Percentiles rank a stretch among this genome's conserved stretches.
Conservation (phyloP, 2,888 invertebrate genomes). For the Gastrophysa polygoni region DNA sequence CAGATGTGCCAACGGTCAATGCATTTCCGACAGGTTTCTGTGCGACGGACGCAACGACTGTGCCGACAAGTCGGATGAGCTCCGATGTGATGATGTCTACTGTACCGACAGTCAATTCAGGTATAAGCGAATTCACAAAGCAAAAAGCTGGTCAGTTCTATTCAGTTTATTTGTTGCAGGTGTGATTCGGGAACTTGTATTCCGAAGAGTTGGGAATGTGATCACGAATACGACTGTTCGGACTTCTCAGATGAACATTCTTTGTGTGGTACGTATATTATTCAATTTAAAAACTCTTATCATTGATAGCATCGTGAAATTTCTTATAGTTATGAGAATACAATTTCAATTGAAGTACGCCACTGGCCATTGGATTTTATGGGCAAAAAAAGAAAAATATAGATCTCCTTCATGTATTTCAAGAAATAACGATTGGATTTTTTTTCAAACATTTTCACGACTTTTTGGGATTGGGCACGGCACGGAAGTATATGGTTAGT, state of each 20-base stretch:
- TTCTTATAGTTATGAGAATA: too few species aligned
- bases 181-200: slow-evolving; percentile 76
- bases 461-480: too few species aligned
- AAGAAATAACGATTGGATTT: too few species aligned
- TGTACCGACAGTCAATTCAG: slow-evolving; percentile 52
- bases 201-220: slow-evolving; percentile 70
- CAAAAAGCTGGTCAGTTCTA: too few species aligned
- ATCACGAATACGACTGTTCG: slow-evolving; percentile 74
- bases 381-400: too few species aligned
- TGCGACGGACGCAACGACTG: slow-evolving; percentile 64
- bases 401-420: too few species aligned
- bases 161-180: slow-evolving; percentile 61
- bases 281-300: background rate
- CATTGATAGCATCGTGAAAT: too few species aligned
- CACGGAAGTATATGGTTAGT: too few species aligned
- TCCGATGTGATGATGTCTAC: slow-evolving; percentile 49
- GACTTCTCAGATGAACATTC: slow-evolving; percentile 78
- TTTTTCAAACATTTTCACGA: too few species aligned
- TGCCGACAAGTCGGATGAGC: slow-evolving; percentile 60
- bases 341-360: too few species aligned
- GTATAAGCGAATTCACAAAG: slow-evolving; percentile 47
- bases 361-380: too few species aligned
- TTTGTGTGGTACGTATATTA: slow-evolving; percentile 59
- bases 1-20: slow-evolving; percentile 60
- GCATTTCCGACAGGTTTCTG: slow-evolving; percentile 58